These are phyloP conservation scores for Dendrocincla fuliginosa DNA, from an alignment of 2,797 vertebrate species.

Conservation along the genomic window DNA sequence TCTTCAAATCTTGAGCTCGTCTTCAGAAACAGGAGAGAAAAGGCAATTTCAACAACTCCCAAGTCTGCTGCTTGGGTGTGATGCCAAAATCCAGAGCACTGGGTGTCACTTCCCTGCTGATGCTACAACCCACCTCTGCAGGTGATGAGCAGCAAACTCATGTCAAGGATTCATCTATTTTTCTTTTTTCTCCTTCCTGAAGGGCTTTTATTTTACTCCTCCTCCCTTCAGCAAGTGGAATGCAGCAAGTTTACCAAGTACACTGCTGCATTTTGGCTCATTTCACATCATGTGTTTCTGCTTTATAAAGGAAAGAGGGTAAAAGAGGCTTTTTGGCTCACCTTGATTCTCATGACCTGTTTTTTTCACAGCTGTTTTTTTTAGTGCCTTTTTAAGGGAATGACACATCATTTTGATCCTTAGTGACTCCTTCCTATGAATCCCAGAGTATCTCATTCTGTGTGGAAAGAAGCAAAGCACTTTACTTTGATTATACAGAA, in stretches of 20 bases:
- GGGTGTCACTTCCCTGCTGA: neutral
- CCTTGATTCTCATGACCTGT: neutral
- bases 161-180: neutral
- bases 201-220: neutral
- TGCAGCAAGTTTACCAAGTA: neutral
- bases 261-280: neutral
- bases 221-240: neutral
- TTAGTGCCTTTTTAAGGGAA: neutral
- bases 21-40: neutral
- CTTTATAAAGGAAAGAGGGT: neutral
- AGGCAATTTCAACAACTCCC: neutral
- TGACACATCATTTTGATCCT: neutral
- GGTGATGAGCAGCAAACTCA: neutral
- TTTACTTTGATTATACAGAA: neutral
- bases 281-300: neutral
- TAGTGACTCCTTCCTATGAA: neutral
- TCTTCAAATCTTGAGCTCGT: neutral
- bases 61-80: neutral
- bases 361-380: neutral
- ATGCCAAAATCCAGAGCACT: neutral
- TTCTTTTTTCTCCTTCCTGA: neutral
- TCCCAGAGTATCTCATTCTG: neutral
- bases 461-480: conserved; percentile 8
- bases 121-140: neutral
- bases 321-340: conserved; percentile 2